Percentiles rank a stretch among this genome's conserved stretches.
These are phyloP conservation scores for Oncorhynchus gorbuscha DNA, from an alignment of 2,113 vertebrate species.

Conservation along the genomic window DNA sequence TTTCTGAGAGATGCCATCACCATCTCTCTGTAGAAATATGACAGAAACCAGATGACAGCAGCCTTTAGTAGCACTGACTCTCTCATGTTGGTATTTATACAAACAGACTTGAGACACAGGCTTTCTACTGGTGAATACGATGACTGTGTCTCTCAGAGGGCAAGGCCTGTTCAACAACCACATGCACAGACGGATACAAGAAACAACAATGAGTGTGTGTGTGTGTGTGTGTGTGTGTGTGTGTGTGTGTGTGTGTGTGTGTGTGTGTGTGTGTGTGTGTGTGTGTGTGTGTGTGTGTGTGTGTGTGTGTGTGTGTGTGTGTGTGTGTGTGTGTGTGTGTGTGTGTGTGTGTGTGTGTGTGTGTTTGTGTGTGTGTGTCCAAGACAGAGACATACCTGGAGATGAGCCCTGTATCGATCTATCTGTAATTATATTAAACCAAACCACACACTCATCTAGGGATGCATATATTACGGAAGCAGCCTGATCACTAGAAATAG, in stretches of 20 bases:
- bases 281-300: background rate
- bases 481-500: no score
- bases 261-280: background rate
- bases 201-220: background rate
- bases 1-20: no score
- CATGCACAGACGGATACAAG: no score
- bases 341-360: background rate
- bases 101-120: no score
- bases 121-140: no score
- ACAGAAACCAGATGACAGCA: no score
- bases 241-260: background rate
- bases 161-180: no score
- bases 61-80: no score
- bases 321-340: background rate
- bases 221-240: background rate
- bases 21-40: no score
- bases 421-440: slow-evolving; percentile 43
- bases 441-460: slow-evolving; percentile 37
- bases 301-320: background rate
- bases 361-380: background rate
- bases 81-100: no score
- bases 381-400: slow-evolving; percentile 13
- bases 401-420: slow-evolving; percentile 31
- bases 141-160: no score
- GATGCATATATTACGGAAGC: slow-evolving; percentile 29